Evolutionary conservation across 2,888 invertebrate species (phyloP), one percentile per base, ranked within the genome.

Genomic region (Lacanobia oleracea): DNA sequence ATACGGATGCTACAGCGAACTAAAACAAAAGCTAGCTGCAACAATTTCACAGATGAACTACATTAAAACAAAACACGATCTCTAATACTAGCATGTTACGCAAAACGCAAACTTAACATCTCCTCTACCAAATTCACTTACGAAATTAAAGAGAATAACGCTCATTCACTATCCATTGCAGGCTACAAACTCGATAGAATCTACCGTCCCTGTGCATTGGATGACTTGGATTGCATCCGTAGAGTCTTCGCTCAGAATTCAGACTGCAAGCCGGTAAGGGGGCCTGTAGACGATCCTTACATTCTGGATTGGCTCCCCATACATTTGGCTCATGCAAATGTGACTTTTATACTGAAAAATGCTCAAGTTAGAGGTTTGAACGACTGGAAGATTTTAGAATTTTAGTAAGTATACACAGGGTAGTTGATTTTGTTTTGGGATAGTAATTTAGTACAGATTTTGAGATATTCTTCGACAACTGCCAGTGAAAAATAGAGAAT

Each of bases 371-470:
- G 57, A 60, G 87, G 88, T 4, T 62, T 87, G 14, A 75, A 82
- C 10, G 72, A 79, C 21, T 84, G 73, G 5, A 80, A 69, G 51
- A 79, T 88, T 43, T 78, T 64, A 16, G 83, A 84, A 54, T 83
- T 88, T 67, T 85, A 82, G 87, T 88, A 74, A 86, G 87, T 87
- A 54, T 65, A 23, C 1, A 23, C 33, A 33, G 2, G 33, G 33
- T 56, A 27, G 5, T 27, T 69, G 16, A 21, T 33, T 73, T 21
- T 73, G 8, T 48, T 56, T 62, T 16, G 9, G 27, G 27, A 27
- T 3, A 27, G 27, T 27, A 27, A 27, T 27, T 27, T 27, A 3
- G 27, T 1, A 27, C 27, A 27, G 27, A 27, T 27, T 27, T 27
- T 27, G 27, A 3, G 27, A 27, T 27, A 27, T 27, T 43, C 10